Evolutionary conservation across 2,888 invertebrate genomes (phyloP), one percentile per base, ranked within the genome.

Genomic region (Panzeria rudis): DNA sequence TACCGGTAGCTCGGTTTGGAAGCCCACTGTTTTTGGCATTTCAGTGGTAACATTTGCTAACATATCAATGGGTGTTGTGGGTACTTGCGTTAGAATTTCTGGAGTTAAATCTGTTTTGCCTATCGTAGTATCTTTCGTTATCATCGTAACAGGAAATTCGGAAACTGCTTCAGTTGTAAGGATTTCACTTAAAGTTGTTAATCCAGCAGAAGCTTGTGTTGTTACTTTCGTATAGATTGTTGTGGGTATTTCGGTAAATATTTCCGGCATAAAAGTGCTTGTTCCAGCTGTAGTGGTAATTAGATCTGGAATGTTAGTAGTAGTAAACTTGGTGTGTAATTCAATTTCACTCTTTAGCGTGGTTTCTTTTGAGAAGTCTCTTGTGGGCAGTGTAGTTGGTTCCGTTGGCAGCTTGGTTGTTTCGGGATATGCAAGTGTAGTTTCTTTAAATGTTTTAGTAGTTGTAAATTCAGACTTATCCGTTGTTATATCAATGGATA

Each of bases 201-300:
- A n/a, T 17, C 1, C 17, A n/a, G 25, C 17, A 4, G 54, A 32
- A 13, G 6, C 20, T 76, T 54, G 52, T 6, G 38, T 68, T n/a
- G 15, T 20, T 32, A 29, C 41, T 52, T 52, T 23, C 9, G n/a
- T 64, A 25, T 15, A 15, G 44, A 23, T 59, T 15, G 29, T 47
- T n/a, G 73, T 62, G 2, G 68, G 50, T 9, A 61, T 20, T 44
- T 73, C 50, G 32, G 47, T 56, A n/a, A 23, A 23, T 35, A 23
- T 38, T 38, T 61, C 47, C 25, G 54, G 68, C 17, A 20, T 5
- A 13, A 15, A 17, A 59, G 41, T 25, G 0, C 64, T 62, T n/a
- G n/a, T n/a, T 23, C 11, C 20, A 56, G 44, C 7, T 29, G 35
- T 52, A 20, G 47, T 15, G 17, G 35, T 52, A n/a, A 32, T 3